Conservation (phyloP, 2,797 vertebrate species). For the Enteromius afrohamiltoni region DNA sequence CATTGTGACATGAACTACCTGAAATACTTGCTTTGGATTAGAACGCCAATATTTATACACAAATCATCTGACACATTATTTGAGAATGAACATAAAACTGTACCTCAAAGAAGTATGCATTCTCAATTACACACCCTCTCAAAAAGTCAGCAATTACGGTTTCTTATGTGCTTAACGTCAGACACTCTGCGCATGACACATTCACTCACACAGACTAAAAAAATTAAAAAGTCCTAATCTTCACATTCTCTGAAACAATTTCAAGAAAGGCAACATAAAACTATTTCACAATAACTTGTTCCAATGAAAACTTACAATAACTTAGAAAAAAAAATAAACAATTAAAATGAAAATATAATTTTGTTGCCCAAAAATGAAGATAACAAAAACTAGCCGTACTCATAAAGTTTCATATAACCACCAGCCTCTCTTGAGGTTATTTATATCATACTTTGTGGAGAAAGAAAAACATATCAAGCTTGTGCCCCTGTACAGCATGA, state of each 20-base stretch:
- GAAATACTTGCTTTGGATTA: slow-evolving; percentile 41
- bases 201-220: slow-evolving; percentile 37
- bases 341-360: slow-evolving; percentile 45
- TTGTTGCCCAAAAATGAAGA: slow-evolving; percentile 38
- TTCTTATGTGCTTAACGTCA: slow-evolving; percentile 29
- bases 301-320: slow-evolving; percentile 63
- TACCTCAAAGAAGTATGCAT: slow-evolving; percentile 38
- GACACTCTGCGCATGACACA: slow-evolving; percentile 2
- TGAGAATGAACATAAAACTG: slow-evolving; percentile 24
- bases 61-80: slow-evolving; percentile 26
- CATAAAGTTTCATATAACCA: slow-evolving; percentile 48
- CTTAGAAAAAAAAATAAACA: slow-evolving; percentile 61
- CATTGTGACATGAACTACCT: slow-evolving; percentile 4
- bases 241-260: slow-evolving; percentile 54
- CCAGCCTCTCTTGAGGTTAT: slow-evolving; percentile 57
- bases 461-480: slow-evolving; percentile 38
- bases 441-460: slow-evolving; percentile 42
- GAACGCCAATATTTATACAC: slow-evolving; percentile 37
- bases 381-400: slow-evolving; percentile 35
- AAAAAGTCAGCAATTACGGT: neutral
- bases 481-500: slow-evolving; percentile 55
- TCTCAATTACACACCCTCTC: slow-evolving; percentile 27
- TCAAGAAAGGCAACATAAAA: slow-evolving; percentile 42
- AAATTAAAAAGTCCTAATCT: slow-evolving; percentile 49
- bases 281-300: slow-evolving; percentile 47